Evolutionary conservation across 1,140 invertebrate genomes (phyloP).

Genomic region (Meloidogyne hapla): DNA sequence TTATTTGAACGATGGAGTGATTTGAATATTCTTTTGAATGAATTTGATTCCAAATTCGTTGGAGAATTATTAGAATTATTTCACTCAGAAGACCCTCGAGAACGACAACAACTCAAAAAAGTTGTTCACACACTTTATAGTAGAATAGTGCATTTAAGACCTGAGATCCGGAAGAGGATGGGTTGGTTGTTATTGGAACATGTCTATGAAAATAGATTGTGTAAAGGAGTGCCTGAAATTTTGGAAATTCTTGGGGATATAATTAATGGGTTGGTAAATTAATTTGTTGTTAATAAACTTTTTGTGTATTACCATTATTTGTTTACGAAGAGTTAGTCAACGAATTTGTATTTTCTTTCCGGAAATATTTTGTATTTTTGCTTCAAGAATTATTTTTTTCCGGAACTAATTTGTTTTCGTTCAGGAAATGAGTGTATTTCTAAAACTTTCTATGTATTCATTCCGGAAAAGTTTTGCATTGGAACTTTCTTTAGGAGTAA

Average conservation of each 20-base stretch:
- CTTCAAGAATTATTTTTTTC: no score
- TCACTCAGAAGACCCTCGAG: conserved; percentile 92
- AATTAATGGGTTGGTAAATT: conserved; percentile 65
- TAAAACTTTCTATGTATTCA: no score
- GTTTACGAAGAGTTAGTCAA: no score
- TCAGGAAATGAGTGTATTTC: no score
- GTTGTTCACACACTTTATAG: conserved; percentile 95
- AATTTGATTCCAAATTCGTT: conserved; percentile 76
- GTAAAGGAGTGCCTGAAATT: conserved; percentile 61
- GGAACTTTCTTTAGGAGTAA: no score
- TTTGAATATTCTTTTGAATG: conserved; percentile 71
- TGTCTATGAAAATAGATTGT: conserved; percentile 51
- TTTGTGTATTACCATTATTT: no score
- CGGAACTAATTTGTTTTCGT: no score
- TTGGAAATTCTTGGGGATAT: conserved; percentile 65
- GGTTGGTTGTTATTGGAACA: conserved; percentile 94
- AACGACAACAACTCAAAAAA: conserved; percentile 92
- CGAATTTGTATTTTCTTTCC: no score
- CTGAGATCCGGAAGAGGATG: conserved; percentile 94
- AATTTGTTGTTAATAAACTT: no score
- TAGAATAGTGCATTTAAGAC: conserved; percentile 88
- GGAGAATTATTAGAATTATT: conserved; percentile 89
- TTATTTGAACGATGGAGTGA: conserved; percentile 89
- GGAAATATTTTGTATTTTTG: no score
- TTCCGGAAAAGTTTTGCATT: no score